A percentile compares a stretch with the other conserved stretches of the same genome.
These are phyloP conservation scores for Cantharis rustica DNA, from an alignment of 2,888 invertebrate species.

Conservation along the genomic window DNA sequence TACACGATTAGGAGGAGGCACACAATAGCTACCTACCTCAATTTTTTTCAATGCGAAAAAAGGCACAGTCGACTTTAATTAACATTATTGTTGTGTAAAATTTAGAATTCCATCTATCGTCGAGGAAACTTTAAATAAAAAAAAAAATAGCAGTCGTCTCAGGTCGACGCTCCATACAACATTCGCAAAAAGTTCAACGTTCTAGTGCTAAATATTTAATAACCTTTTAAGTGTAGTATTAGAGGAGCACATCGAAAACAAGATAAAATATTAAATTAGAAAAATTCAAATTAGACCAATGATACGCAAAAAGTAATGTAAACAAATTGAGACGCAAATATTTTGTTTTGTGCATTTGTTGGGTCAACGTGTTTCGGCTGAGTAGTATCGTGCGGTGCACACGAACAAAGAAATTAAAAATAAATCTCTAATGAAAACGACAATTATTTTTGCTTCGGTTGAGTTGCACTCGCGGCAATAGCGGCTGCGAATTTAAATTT, in stretches of 20 bases:
- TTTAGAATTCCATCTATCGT: background rate
- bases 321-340: slow-evolving; percentile 44
- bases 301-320: slow-evolving; percentile 2
- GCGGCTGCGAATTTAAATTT: background rate
- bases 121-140: background rate
- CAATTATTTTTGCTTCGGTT: background rate
- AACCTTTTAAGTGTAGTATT: background rate
- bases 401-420: slow-evolving; percentile 40
- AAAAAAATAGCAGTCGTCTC: background rate
- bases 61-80: background rate
- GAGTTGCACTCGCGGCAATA: background rate
- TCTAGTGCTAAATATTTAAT: background rate
- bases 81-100: background rate
- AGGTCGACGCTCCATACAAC: background rate
- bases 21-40: background rate
- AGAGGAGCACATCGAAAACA: background rate
- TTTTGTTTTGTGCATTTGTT: slow-evolving; percentile 37
- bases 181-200: slow-evolving; percentile 5
- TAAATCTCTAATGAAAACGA: slow-evolving; percentile 8
- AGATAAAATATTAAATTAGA: background rate
- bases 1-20: background rate
- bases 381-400: slow-evolving; percentile 38
- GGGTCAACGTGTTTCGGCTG: slow-evolving; percentile 48
- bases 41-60: background rate
- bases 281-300: background rate